Evolutionary conservation across 1,140 invertebrate species (phyloP), one percentile per base, ranked within the genome.

Genomic region (Drosophila malerkotliana): DNA sequence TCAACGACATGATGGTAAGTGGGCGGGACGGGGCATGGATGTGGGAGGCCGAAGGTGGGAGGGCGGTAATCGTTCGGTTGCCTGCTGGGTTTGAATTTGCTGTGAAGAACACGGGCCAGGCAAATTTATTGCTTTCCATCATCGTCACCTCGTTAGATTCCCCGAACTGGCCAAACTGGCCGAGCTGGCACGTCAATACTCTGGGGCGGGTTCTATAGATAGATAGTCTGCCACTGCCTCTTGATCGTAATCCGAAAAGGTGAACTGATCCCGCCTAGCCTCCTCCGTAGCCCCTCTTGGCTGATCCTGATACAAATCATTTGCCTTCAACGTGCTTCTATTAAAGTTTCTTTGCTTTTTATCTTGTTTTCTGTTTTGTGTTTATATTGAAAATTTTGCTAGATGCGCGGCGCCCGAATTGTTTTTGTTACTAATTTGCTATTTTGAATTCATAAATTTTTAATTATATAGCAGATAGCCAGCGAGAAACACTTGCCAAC

Each of bases 1-100:
- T 95, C 56, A 97, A 97, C 87, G 96, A 96, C 12, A 94, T 96
- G 85, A 93, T 69, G 87, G 91, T 92, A 75, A 92, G 91, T 90
- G 24, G 2, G 7, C 39, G 10, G 10, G 34, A 12, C 1, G 0
- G 34, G 10, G 4, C 10, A 1, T 3, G 3, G 4, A 12, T n/a
- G 34, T 37, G 10, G 34, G 34, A 12, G 34, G 34, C 4, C 4
- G 8, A 10, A 2, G 32, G n/a, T 21, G 47, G 52, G 15, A 14
- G 45, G 28, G 37, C 15, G 41, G 15, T 44, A 18, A 44, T 44
- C n/a, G 8, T 30, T 21, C 12, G 6, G 39, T 4, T 18, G 58
- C 71, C 72, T 71, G 84, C 83, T 88, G 83, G 73, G 83, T 68
- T 53, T 66, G 57, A 87, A 88, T 88, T 63, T 79, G 83, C 79